Conservation (phyloP, 2,888 invertebrate genomes). For the Yponomeuta cagnagella region DNA sequence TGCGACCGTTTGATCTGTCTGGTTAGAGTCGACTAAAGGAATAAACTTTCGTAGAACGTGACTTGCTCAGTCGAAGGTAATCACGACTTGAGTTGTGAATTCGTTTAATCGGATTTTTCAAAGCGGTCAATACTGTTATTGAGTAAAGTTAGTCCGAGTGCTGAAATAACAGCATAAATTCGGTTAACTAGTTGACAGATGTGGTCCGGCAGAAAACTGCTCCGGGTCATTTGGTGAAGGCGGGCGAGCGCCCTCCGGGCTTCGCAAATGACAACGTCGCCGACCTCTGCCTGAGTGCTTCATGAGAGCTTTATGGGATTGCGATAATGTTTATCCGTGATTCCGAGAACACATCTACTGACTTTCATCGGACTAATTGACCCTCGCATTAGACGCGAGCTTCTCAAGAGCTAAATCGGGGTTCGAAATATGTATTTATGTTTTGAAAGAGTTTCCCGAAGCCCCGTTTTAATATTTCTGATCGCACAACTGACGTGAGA, state of each 20-base stretch:
- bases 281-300: constrained; percentile 1
- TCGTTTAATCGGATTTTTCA: constrained; percentile 38
- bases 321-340: constrained; percentile 12
- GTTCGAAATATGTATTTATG: neutral
- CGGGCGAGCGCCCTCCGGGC: constrained; percentile 8
- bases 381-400: neutral
- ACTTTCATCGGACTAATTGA: constrained; percentile 5
- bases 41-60: constrained; percentile 29
- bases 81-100: constrained; percentile 37
- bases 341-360: neutral
- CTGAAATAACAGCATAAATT: constrained; percentile 25
- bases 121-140: constrained; percentile 33
- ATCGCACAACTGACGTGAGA: neutral
- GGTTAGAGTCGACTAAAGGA: constrained; percentile 11
- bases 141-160: constrained; percentile 15
- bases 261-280: constrained; percentile 14
- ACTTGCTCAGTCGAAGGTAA: constrained; percentile 38
- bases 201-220: constrained; percentile 27
- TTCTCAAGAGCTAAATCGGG: neutral
- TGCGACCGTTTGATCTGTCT: constrained; percentile 11
- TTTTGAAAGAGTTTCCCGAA: neutral
- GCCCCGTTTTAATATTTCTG: neutral
- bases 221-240: constrained; percentile 23
- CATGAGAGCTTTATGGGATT: constrained; percentile 10
- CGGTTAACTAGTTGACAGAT: constrained; percentile 28